Conservation (phyloP, 2,797 vertebrate genomes). For the Cephalopachus bancanus region DNA sequence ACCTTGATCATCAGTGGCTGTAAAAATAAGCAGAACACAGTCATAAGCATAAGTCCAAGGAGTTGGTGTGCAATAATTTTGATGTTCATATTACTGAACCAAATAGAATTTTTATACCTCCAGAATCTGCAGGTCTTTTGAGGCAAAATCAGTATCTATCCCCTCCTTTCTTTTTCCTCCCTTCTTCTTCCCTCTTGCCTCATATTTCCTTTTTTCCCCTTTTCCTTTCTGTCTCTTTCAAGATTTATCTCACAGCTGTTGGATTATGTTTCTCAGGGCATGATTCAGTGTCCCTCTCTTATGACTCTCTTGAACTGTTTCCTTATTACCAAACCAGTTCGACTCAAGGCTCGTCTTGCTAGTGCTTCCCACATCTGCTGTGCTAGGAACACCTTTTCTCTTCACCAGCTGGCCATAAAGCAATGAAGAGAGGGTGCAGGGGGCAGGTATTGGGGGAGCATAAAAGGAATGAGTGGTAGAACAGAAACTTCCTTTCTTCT, state of each 20-base stretch:
- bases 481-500: slow-evolving; percentile 4
- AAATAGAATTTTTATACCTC: background rate
- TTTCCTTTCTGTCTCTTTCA: slow-evolving; percentile 30
- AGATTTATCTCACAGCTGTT: background rate
- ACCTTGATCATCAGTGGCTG: slow-evolving; percentile 36
- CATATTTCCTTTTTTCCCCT: background rate
- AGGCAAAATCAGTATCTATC: background rate
- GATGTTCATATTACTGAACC: slow-evolving; percentile 7
- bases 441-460: background rate
- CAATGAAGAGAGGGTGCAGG: background rate
- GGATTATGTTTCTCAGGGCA: background rate
- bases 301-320: slow-evolving; percentile 44
- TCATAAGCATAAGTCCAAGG: slow-evolving; percentile 18
- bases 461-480: background rate
- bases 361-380: background rate
- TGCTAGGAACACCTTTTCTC: background rate
- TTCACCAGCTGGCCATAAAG: background rate
- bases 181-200: background rate
- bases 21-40: slow-evolving; percentile 67
- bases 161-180: background rate
- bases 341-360: slow-evolving; percentile 2
- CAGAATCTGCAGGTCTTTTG: background rate
- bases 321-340: slow-evolving; percentile 45
- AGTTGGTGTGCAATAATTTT: slow-evolving; percentile 61
- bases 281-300: background rate